Evolutionary conservation across 2,888 invertebrate genomes (phyloP), one percentile per base, ranked within the genome.

Genomic region (Gymnosoma rotundatum): DNA sequence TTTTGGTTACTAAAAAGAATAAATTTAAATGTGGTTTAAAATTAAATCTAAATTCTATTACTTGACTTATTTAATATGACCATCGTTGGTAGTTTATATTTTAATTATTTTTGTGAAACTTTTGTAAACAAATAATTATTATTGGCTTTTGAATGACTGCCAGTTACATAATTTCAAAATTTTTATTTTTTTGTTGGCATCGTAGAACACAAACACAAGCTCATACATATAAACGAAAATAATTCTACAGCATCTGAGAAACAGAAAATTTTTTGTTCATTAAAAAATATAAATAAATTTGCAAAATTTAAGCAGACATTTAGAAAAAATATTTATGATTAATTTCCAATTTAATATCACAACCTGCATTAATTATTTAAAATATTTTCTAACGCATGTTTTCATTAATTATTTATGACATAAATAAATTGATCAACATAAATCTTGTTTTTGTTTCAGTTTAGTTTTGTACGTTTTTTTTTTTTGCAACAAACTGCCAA

Each of bases 351-450:
- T 82, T 61, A 82, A 72, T 52, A 70, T 76, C 54, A 61, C 70
- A 82, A 76, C 45, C 70, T 64, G 25, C 12, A 73, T 73, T 58
- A 83, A 79, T 72, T 70, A 79, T 75, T 79, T 60, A 83, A 70
- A 79, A 52, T 66, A 75, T 79, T 79, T 83, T 83, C 78, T 66
- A 79, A 83, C 79, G 79, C 83, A 79, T 79, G 70, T 70, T 61
- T 63, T 79, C 60, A 72, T 79, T 70, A 79, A 83, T 75, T 79
- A 79, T 79, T 79, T 70, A 75, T 75, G 78, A 64, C 73, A 66
- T 50, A 70, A 42, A 63, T 54, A 70, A 69, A 69, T 69, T 70
- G 12, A 58, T 66, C 45, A 45, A 21, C 16, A 6, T 21, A 50
- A 78, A 78, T 63, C 67, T 50, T 52, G 56, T 58, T 60, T 78